phyloP scores from a whole-genome alignment of 2,888 invertebrate genomes.

The Mermis nigrescens region DNA sequence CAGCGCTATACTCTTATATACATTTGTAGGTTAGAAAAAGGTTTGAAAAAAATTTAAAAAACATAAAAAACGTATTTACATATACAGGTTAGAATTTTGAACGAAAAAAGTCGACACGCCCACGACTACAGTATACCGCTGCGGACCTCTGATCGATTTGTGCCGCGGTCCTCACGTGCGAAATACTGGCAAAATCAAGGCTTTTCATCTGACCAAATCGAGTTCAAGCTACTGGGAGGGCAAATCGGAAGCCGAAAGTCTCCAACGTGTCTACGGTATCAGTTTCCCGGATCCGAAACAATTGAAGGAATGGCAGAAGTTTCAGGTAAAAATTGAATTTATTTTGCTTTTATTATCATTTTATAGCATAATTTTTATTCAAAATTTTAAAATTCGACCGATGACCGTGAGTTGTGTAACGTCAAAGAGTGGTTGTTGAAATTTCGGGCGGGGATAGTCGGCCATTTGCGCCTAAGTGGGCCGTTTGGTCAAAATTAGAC shows the following conservation, averaged over 20 bases:
- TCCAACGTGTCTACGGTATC: slow-evolving; percentile 85
- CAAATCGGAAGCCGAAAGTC: slow-evolving; percentile 68
- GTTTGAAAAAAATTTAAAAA: no score
- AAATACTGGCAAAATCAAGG: slow-evolving; percentile 85
- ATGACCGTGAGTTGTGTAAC: no score
- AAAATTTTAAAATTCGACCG: no score
- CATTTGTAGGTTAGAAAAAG: no score
- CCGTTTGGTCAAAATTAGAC: no score
- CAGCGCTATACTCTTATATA: no score
- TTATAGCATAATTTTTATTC: no score
- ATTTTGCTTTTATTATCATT: no score
- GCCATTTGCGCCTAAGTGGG: no score
- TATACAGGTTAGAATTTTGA: slow-evolving; percentile 54
- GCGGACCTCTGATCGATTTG: slow-evolving; percentile 85
- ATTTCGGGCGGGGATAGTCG: no score
- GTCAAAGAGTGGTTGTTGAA: no score
- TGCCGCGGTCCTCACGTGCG: slow-evolving; percentile 92
- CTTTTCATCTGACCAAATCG: slow-evolving; percentile 32
- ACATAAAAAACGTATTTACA: no score
- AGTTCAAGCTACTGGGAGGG: slow-evolving; percentile 87
- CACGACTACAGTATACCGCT: slow-evolving; percentile 83
- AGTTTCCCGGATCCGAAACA: slow-evolving; percentile 91
- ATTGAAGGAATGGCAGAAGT: slow-evolving; percentile 84
- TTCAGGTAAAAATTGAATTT: slow-evolving; percentile 97
- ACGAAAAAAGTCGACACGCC: slow-evolving; percentile 79